Percentiles rank a stretch among this genome's conserved stretches.
phyloP scores from a whole-genome alignment of 2,797 vertebrate species.

The Ispidina picta region DNA sequence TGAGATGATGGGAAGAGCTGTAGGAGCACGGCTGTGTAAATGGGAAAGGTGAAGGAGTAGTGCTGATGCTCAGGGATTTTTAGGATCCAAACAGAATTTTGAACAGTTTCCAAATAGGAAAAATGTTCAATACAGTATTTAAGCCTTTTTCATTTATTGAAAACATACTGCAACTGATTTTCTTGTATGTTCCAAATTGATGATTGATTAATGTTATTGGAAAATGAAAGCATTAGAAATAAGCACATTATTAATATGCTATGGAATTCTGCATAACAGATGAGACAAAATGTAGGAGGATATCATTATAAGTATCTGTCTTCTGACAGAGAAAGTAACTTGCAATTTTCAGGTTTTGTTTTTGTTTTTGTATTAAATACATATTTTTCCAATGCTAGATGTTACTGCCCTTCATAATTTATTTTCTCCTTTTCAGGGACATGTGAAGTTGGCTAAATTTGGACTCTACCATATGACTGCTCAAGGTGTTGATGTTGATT shows the following conservation, averaged over 20 bases:
- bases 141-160: neutral
- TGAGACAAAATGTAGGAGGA: neutral
- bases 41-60: neutral
- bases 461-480: slow-evolving; percentile 98
- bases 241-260: neutral
- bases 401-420: neutral
- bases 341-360: neutral
- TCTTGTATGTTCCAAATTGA: neutral
- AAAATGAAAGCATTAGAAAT: neutral
- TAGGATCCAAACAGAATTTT: neutral
- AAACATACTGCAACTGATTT: neutral
- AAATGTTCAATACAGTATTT: neutral
- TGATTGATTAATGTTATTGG: neutral
- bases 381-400: neutral
- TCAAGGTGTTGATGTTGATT: slow-evolving; percentile 95
- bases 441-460: slow-evolving; percentile 95
- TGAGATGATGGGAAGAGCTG: neutral
- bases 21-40: neutral
- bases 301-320: neutral
- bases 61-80: neutral
- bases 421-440: slow-evolving; percentile 80
- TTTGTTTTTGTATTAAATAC: neutral
- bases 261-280: neutral
- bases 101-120: neutral
- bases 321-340: neutral